Conservation (phyloP, 2,797 vertebrate species). For the Oceanodroma leucorhoa region DNA sequence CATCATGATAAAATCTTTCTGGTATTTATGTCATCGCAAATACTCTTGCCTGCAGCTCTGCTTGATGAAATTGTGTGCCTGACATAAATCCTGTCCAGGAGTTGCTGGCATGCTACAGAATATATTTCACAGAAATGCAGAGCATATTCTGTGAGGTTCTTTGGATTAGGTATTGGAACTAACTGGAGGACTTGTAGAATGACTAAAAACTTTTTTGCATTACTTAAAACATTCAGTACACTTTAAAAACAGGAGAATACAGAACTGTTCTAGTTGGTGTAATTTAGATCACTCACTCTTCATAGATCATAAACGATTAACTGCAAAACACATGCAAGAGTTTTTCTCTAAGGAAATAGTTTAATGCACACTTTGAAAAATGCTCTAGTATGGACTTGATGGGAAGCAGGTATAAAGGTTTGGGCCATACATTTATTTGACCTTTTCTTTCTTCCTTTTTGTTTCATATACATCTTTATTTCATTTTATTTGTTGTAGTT, state of each 20-base stretch:
- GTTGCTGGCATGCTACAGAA: not conserved
- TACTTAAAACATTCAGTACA: not conserved
- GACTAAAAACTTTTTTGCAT: not conserved
- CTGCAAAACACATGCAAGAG: accelerated
- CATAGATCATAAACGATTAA: not conserved
- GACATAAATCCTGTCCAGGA: not conserved
- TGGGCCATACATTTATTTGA: not conserved
- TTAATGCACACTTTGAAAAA: not conserved
- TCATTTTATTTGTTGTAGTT: not conserved
- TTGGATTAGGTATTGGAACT: not conserved
- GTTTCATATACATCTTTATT: not conserved
- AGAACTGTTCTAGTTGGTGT: not conserved
- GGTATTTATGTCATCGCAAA: not conserved
- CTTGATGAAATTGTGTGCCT: not conserved
- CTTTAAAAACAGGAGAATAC: not conserved
- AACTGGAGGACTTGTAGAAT: not conserved
- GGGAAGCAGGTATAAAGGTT: accelerated
- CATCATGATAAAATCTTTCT: not conserved
- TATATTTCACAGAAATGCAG: not conserved
- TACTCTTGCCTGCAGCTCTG: not conserved
- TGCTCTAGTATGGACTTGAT: not conserved
- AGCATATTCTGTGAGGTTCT: not conserved
- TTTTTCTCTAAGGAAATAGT: not conserved
- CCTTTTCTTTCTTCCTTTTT: not conserved
- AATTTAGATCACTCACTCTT: not conserved